A percentile compares a stretch with the other conserved stretches of the same genome.
Conservation (phyloP, 2,888 invertebrate species). For the Alcis repandata region DNA sequence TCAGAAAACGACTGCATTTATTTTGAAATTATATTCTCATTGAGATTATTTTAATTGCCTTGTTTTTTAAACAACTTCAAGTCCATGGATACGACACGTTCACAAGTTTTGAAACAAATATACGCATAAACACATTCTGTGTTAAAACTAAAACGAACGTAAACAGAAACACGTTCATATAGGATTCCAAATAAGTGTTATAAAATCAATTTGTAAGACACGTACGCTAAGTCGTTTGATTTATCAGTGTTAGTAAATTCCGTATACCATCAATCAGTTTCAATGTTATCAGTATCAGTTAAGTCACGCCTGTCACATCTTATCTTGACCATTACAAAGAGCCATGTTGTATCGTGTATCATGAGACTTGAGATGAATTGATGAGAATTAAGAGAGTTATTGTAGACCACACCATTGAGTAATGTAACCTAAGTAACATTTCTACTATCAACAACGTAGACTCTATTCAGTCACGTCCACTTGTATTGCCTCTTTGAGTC, state of each 20-base stretch:
- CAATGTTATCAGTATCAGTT: conserved; percentile 45
- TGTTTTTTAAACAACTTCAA: conserved; percentile 21
- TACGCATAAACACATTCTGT: conserved; percentile 38
- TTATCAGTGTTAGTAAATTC: conserved; percentile 32
- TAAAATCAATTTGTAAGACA: conserved; percentile 25
- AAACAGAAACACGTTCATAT: conserved; percentile 21
- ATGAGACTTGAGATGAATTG: conserved; percentile 32
- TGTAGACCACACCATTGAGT: conserved; percentile 23
- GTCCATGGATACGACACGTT: conserved; percentile 37
- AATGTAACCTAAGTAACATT: conserved; percentile 32
- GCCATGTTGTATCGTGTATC: conserved; percentile 36
- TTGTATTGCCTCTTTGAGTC: conserved; percentile 14
- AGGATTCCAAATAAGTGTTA: conserved; percentile 24
- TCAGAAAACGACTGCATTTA: conserved; percentile 14
- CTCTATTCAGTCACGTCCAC: conserved; percentile 40
- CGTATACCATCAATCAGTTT: conserved; percentile 44
- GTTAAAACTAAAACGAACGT: conserved; percentile 29
- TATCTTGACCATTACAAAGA: conserved; percentile 47
- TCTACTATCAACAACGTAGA: conserved; percentile 21
- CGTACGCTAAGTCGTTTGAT: conserved; percentile 28
- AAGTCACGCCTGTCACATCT: conserved; percentile 48
- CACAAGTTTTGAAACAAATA: conserved; percentile 33
- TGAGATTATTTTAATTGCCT: conserved; percentile 2
- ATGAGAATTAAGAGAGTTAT: conserved; percentile 21
- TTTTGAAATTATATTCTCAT: conserved; percentile 7